Evolutionary conservation across 2,888 invertebrate genomes (phyloP).

Genomic region (Prosopocoilus inquinatus): DNA sequence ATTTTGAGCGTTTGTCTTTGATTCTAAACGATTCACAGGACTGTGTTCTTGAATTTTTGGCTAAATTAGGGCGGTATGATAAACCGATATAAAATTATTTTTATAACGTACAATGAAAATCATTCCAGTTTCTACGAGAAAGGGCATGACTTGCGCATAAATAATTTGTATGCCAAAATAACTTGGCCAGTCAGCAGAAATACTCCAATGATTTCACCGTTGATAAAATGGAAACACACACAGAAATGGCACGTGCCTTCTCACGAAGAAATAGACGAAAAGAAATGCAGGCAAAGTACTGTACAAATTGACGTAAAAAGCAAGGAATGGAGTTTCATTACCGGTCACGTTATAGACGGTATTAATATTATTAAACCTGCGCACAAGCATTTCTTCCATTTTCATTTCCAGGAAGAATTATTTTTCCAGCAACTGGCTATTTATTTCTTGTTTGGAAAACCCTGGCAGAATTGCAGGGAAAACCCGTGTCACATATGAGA

Average conservation of each 20-base stretch:
- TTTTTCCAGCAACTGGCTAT: too few species aligned
- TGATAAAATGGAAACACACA: constrained; percentile 87
- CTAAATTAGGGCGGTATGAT: not conserved
- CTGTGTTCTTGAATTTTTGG: not conserved
- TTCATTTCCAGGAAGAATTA: too few species aligned
- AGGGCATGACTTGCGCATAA: constrained; percentile 73
- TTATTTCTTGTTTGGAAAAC: too few species aligned
- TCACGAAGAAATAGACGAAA: constrained; percentile 61
- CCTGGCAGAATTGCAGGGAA: too few species aligned
- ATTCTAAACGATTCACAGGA: not conserved
- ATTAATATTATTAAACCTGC: constrained; percentile 58
- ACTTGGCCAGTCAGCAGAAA: constrained; percentile 81
- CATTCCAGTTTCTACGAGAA: constrained; percentile 67
- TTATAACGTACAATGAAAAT: constrained; percentile 17
- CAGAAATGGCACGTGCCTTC: constrained; percentile 71
- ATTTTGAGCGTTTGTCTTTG: not conserved
- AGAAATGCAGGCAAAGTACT: constrained; percentile 65
- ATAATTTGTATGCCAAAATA: constrained; percentile 73
- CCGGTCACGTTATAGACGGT: constrained; percentile 85
- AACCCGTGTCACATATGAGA: too few species aligned
- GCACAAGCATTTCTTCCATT: too few species aligned
- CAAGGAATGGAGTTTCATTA: constrained; percentile 69
- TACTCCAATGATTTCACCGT: constrained; percentile 80
- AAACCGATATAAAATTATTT: not conserved
- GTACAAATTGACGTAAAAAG: constrained; percentile 61